phyloP scores from a whole-genome alignment of 2,113 vertebrate species.

The Talpa occidentalis region DNA sequence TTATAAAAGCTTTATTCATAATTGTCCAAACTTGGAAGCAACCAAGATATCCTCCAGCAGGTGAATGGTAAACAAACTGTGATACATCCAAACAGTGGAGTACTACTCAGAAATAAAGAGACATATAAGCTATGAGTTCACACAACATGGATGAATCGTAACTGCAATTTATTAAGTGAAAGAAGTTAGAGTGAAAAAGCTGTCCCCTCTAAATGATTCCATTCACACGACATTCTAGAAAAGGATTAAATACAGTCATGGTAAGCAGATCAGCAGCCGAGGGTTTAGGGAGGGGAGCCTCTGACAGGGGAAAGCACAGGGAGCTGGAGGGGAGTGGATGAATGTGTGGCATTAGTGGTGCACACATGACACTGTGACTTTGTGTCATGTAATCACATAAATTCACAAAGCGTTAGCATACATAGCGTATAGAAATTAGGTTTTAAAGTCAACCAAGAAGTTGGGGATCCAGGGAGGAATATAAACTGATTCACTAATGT shows the following conservation, averaged over 20 bases:
- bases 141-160: not conserved
- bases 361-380: not conserved
- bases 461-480: not conserved
- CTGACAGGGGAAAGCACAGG: not conserved
- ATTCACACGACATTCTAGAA: conserved; percentile 1
- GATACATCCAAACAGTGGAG: not conserved
- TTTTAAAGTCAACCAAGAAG: not conserved
- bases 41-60: not conserved
- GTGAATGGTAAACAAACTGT: not conserved
- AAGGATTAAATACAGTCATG: not conserved
- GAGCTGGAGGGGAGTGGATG: not conserved
- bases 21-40: not conserved
- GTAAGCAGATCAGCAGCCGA: not conserved
- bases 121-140: not conserved
- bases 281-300: not conserved
- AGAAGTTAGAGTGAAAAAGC: not conserved
- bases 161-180: not conserved
- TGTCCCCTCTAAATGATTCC: not conserved
- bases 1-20: not conserved
- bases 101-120: not conserved
- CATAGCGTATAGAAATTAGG: not conserved
- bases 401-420: not conserved
- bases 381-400: not conserved
- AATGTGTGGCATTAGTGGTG: not conserved
- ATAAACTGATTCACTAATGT: not conserved